Evolutionary conservation across 2,888 invertebrate species (phyloP).

Genomic region (Phyto melanocephala): DNA sequence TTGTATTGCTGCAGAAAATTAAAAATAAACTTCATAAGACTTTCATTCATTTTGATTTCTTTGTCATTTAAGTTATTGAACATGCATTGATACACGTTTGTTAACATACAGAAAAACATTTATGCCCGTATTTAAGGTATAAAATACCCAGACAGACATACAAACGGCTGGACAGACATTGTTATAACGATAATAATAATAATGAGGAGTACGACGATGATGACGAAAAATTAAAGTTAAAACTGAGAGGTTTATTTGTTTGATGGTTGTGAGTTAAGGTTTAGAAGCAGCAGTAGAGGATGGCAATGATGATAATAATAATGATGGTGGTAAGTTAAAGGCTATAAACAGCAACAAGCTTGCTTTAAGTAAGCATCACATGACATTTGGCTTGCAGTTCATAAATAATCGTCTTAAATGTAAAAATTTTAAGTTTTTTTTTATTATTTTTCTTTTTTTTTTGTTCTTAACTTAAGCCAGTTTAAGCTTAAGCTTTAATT

Average conservation of each 20-base stretch:
- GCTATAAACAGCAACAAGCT: constrained; percentile 65
- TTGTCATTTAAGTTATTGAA: constrained; percentile 73
- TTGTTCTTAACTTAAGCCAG: constrained; percentile 14
- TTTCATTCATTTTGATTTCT: constrained; percentile 67
- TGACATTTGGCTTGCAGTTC: constrained; percentile 68
- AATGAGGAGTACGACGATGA: constrained; percentile 8
- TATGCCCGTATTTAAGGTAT: constrained; percentile 60
- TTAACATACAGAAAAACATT: constrained; percentile 67
- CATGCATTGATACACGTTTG: constrained; percentile 76
- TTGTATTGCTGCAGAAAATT: constrained; percentile 55
- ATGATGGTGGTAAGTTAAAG: constrained; percentile 13
- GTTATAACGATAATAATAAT: constrained; percentile 9
- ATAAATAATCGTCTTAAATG: constrained; percentile 68
- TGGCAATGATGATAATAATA: neutral
- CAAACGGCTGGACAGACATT: neutral
- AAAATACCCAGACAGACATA: constrained; percentile 30
- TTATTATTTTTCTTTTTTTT: neutral
- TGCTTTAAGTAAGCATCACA: constrained; percentile 65
- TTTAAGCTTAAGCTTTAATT: constrained; percentile 65
- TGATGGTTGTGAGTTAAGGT: constrained; percentile 23
- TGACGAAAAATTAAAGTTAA: constrained; percentile 30
- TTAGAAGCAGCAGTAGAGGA: neutral
- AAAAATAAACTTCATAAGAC: constrained; percentile 65
- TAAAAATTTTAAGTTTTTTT: constrained; percentile 57
- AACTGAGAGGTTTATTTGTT: neutral